These are phyloP conservation scores for Helicolenus hilgendorfi DNA, from an alignment of 2,797 vertebrate genomes.

Conservation along the genomic window DNA sequence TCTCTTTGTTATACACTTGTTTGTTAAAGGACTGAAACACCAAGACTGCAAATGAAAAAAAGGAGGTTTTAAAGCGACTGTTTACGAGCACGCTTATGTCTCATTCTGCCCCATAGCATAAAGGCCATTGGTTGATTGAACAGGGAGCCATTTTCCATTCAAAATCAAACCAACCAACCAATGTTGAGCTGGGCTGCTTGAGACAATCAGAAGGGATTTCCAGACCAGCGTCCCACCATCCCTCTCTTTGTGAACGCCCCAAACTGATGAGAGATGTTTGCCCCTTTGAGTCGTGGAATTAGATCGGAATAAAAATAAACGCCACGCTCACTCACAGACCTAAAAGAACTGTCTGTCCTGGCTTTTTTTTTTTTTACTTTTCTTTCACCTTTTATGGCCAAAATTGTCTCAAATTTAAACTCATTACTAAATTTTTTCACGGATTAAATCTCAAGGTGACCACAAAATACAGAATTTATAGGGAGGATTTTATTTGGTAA, in stretches of 20 bases:
- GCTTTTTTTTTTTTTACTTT: conserved; percentile 5
- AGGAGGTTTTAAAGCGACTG: conserved; percentile 48
- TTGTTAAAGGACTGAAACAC: conserved; percentile 39
- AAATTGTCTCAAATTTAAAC: conserved; percentile 40
- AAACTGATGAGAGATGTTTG: neutral
- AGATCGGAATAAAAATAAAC: conserved; percentile 2
- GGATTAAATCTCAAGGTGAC: conserved; percentile 46
- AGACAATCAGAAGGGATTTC: conserved; percentile 86
- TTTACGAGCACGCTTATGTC: conserved; percentile 81
- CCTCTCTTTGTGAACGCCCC: conserved; percentile 8
- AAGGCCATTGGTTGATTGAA: conserved; percentile 69
- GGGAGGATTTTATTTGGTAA: conserved; percentile 58
- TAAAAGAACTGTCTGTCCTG: neutral
- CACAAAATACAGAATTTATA: conserved; percentile 35
- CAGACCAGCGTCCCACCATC: conserved; percentile 55
- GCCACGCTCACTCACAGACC: conserved; percentile 12
- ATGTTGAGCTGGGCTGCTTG: conserved; percentile 79
- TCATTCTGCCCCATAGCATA: conserved; percentile 76
- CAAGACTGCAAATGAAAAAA: conserved; percentile 37
- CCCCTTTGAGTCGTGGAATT: conserved; percentile 3
- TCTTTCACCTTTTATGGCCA: conserved; percentile 1
- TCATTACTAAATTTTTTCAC: conserved; percentile 9
- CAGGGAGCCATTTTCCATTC: conserved; percentile 72
- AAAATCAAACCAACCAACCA: conserved; percentile 60
- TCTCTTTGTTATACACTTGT: conserved; percentile 53